Evolutionary conservation across 2,888 invertebrate genomes (phyloP).

Genomic region (Neoitamus cyanurus): DNA sequence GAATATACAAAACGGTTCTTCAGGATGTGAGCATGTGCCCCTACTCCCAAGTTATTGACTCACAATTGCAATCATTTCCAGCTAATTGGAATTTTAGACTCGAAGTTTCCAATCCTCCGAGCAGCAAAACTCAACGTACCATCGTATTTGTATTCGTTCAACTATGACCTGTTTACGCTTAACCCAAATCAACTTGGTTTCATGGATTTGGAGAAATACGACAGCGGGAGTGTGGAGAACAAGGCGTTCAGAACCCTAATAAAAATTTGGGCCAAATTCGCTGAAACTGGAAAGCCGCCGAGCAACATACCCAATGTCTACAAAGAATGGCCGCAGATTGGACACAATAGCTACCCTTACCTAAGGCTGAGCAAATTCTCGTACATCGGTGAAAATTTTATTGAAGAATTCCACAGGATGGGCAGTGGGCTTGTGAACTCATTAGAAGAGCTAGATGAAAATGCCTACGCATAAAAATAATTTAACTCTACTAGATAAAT

Average conservation of each 20-base stretch:
- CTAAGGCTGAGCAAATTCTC: neutral
- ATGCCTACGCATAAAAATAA: neutral
- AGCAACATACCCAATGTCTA: neutral
- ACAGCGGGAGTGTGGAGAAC: neutral
- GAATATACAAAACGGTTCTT: neutral
- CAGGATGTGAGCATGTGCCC: neutral
- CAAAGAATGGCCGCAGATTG: neutral
- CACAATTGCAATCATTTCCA: neutral
- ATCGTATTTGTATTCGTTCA: conserved; percentile 7
- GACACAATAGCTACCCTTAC: neutral
- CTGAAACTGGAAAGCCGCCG: conserved; percentile 18
- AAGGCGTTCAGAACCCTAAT: neutral
- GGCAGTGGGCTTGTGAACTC: neutral
- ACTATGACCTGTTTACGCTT: neutral
- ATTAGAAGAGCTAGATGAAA: neutral
- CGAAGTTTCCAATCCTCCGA: neutral
- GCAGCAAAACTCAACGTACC: conserved; percentile 3
- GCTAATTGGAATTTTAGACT: neutral
- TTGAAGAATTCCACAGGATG: neutral
- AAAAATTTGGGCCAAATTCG: conserved; percentile 22
- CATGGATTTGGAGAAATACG: neutral
- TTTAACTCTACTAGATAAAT: neutral
- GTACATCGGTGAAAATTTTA: neutral
- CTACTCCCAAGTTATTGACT: neutral
- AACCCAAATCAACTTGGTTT: conserved; percentile 26